Conservation (phyloP, 1,140 invertebrate genomes). For the Lucilia sericata region DNA sequence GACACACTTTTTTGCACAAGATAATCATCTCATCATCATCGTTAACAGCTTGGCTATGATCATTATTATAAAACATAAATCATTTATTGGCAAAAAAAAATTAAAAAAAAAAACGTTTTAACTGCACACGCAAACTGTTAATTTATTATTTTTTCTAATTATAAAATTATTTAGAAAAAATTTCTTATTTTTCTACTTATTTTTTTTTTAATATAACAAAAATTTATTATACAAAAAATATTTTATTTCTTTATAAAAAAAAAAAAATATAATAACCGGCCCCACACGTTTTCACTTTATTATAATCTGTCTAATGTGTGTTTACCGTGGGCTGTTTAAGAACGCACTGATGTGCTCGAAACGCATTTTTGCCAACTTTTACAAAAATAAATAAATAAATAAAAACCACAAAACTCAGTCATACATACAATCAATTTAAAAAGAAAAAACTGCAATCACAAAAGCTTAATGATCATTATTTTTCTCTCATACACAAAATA, state of each 20-base stretch:
- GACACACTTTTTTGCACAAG: slow-evolving; percentile 23
- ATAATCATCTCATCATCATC: slow-evolving; percentile 6
- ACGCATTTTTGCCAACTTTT: slow-evolving; percentile 15
- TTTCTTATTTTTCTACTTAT: background rate
- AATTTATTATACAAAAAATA: background rate
- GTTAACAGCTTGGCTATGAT: background rate
- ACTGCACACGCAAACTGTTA: background rate
- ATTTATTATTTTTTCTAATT: background rate
- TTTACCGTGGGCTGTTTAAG: slow-evolving; percentile 33
- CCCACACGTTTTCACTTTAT: slow-evolving; percentile 22
- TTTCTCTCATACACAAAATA: background rate
- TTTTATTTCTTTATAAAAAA: background rate
- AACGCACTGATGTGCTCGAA: slow-evolving; percentile 27
- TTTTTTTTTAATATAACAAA: background rate
- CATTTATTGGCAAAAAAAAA: background rate
- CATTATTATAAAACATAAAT: slow-evolving; percentile 9
- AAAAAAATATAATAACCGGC: background rate
- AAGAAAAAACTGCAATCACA: background rate
- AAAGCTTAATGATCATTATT: slow-evolving; percentile 10
- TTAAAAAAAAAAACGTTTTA: background rate
- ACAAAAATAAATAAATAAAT: background rate
- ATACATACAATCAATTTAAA: background rate
- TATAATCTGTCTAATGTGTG: background rate
- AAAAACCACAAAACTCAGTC: background rate
- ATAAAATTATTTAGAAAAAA: too few species aligned